A percentile compares a stretch with the other conserved stretches of the same genome.
Conservation (phyloP, 1,140 invertebrate genomes). For the Brachionus asplanchnoidis region DNA sequence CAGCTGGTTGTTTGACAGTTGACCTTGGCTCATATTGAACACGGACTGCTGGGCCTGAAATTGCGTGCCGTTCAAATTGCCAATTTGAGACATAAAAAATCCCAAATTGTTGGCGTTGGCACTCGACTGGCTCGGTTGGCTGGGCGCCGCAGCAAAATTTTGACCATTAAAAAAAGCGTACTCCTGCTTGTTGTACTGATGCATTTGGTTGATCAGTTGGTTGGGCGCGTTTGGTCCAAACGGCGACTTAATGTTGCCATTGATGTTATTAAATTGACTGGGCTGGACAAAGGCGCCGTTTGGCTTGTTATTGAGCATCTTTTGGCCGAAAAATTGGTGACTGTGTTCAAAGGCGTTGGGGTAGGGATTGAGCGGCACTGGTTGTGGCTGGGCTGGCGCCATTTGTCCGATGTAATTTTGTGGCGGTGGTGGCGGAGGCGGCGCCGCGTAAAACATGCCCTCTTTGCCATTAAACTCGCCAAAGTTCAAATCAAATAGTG, state of each 20-base stretch:
- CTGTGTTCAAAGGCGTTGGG: not conserved
- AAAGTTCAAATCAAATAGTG: not conserved
- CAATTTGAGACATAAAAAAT: conserved; percentile 5
- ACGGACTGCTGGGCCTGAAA: not conserved
- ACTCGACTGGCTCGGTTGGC: not conserved
- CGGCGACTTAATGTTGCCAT: not conserved
- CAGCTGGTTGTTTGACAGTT: not conserved
- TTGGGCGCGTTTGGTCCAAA: not conserved
- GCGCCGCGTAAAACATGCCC: not conserved
- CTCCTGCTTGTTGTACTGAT: not conserved
- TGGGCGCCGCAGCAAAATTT: not conserved
- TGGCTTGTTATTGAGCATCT: not conserved
- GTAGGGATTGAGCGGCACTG: not conserved
- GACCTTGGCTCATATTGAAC: not conserved
- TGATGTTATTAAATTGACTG: not conserved
- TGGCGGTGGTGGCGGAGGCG: not conserved
- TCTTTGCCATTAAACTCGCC: not conserved
- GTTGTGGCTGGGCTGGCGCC: not conserved
- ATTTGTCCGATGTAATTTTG: not conserved
- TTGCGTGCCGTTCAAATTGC: not conserved
- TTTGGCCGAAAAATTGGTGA: not conserved
- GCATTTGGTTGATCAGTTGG: not conserved
- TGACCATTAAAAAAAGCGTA: not conserved
- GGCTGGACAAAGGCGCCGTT: not conserved
- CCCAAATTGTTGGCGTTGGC: not conserved